phyloP scores from a whole-genome alignment of 2,113 vertebrate genomes.

The Menura novaehollandiae region DNA sequence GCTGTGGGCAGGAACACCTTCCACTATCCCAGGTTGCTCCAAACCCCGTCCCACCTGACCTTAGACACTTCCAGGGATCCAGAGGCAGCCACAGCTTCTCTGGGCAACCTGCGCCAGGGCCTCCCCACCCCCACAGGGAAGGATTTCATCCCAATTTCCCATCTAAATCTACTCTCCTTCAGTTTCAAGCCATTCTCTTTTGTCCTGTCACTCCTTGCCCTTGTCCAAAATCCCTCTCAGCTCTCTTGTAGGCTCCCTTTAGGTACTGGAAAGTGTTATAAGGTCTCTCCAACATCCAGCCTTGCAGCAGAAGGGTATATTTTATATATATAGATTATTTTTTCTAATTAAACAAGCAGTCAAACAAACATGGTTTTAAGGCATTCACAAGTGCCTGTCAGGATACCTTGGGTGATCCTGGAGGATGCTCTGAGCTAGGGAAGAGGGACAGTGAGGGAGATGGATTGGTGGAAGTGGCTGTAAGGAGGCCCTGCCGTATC shows the following conservation, averaged over 20 bases:
- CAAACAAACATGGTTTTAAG: neutral
- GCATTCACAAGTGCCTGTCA: neutral
- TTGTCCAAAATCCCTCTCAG: neutral
- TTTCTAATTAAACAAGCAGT: neutral
- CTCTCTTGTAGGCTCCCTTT: neutral
- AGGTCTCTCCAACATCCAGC: neutral
- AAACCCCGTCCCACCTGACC: fast-evolving
- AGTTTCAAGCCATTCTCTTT: neutral
- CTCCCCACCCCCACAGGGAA: fast-evolving
- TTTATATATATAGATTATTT: neutral
- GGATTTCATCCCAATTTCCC: neutral
- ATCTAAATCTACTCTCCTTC: neutral
- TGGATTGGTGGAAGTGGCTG: neutral
- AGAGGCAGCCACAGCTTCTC: neutral
- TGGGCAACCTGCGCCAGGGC: neutral
- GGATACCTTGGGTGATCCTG: neutral
- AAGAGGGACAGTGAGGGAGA: neutral
- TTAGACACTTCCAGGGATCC: neutral
- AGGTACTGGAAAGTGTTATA: neutral
- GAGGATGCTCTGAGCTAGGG: neutral
- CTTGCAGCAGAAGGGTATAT: neutral
- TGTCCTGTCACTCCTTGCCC: neutral
- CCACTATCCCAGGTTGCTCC: fast-evolving
- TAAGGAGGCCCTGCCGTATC: neutral
- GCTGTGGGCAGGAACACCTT: neutral